These are phyloP conservation scores for Apodemus speciosus DNA, from an alignment of 2,113 vertebrate species.

Conservation along the genomic window DNA sequence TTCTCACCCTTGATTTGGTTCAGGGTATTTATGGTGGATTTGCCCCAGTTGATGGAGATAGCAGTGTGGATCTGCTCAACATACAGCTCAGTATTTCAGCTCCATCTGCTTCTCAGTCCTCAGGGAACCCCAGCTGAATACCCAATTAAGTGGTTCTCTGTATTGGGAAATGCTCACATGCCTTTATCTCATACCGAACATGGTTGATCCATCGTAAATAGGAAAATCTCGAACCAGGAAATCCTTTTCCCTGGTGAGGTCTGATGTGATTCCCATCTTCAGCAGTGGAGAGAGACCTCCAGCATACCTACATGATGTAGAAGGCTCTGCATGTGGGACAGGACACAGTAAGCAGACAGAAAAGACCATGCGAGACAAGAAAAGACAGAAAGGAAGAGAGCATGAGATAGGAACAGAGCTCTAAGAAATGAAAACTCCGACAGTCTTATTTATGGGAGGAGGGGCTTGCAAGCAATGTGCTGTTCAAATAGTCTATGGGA, in stretches of 20 bases:
- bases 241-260: not conserved
- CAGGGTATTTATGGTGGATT: not conserved
- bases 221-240: not conserved
- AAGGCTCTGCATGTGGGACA: no score
- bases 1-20: not conserved
- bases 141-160: not conserved
- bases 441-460: not conserved
- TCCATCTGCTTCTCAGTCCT: not conserved
- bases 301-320: not conserved
- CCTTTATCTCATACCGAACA: not conserved
- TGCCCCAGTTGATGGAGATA: not conserved
- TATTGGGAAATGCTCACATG: conserved; percentile 7
- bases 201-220: not conserved
- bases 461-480: not conserved
- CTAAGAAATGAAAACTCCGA: not conserved
- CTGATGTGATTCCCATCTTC: not conserved
- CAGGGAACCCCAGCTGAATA: not conserved
- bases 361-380: no score
- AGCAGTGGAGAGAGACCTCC: not conserved
- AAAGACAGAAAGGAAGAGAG: no score
- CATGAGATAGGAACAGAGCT: not conserved
- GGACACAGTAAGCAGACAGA: not conserved
- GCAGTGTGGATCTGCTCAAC: not conserved
- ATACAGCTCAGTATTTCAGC: not conserved
- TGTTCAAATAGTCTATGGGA: not conserved